A percentile compares a stretch with the other conserved stretches of the same genome.
These are phyloP conservation scores for Zosterops pallidus DNA, from an alignment of 2,113 vertebrate genomes.

Conservation along the genomic window DNA sequence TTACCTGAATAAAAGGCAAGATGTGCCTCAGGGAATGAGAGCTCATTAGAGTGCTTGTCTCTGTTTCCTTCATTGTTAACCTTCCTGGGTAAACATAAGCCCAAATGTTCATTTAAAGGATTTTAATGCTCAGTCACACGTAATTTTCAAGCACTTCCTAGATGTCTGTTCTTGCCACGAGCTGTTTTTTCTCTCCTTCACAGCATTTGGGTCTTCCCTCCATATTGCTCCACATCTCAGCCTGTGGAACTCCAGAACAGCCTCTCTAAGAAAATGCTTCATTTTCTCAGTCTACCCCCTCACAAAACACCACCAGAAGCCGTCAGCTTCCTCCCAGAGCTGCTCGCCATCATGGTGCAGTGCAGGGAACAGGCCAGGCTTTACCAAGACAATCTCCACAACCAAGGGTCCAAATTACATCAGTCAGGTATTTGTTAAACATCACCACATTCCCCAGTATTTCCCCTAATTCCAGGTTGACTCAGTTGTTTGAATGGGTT, in stretches of 20 bases:
- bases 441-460: neutral
- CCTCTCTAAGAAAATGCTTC: rapidly evolving
- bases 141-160: neutral
- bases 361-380: neutral
- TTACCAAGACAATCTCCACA: neutral
- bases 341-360: rapidly evolving
- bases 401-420: neutral
- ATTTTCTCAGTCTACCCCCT: neutral
- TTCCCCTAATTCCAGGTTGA: neutral
- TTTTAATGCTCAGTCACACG: neutral
- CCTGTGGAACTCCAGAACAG: neutral
- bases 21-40: neutral
- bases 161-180: neutral
- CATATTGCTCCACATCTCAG: neutral
- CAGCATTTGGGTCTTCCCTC: neutral
- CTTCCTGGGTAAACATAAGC: neutral
- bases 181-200: neutral
- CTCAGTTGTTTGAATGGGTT: too few species aligned
- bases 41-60: slow-evolving; percentile 37
- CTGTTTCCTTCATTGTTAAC: neutral
- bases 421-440: neutral
- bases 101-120: slow-evolving; percentile 16
- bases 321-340: neutral
- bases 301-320: neutral
- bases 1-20: slow-evolving; percentile 25